phyloP scores from a whole-genome alignment of 1,140 invertebrate genomes.

The Marisa cornuarietis region DNA sequence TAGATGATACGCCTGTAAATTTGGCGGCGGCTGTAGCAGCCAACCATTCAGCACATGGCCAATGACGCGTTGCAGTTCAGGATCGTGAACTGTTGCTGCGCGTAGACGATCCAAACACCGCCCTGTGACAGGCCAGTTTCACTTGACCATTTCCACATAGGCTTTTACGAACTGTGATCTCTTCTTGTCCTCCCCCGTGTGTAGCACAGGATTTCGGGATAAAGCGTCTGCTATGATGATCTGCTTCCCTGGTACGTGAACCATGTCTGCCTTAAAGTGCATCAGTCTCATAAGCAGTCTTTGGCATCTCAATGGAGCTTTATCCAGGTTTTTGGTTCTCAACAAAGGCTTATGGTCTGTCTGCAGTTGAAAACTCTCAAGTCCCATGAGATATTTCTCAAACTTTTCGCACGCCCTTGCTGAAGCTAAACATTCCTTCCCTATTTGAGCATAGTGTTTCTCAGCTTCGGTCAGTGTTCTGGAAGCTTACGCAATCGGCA shows the following conservation, averaged over 20 bases:
- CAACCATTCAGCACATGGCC: constrained; percentile 18
- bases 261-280: constrained; percentile 21
- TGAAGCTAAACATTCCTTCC: constrained; percentile 70
- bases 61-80: not conserved
- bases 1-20: not conserved
- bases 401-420: constrained; percentile 71
- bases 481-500: constrained; percentile 39
- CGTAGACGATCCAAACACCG: not conserved
- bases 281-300: constrained; percentile 33
- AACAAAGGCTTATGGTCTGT: constrained; percentile 60
- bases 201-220: constrained; percentile 23
- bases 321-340: constrained; percentile 27
- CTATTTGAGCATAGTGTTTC: constrained; percentile 68
- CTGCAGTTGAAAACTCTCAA: constrained; percentile 39
- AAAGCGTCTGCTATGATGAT: constrained; percentile 35
- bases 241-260: constrained; percentile 37
- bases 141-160: not conserved
- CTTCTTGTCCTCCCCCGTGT: not conserved
- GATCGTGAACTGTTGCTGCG: not conserved
- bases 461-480: constrained; percentile 52
- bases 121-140: not conserved
- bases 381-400: constrained; percentile 66
- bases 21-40: not conserved
- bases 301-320: constrained; percentile 31
- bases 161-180: not conserved